phyloP scores from a whole-genome alignment of 35 echinoderm and acorn worm species.

The Diadema setosum region DNA sequence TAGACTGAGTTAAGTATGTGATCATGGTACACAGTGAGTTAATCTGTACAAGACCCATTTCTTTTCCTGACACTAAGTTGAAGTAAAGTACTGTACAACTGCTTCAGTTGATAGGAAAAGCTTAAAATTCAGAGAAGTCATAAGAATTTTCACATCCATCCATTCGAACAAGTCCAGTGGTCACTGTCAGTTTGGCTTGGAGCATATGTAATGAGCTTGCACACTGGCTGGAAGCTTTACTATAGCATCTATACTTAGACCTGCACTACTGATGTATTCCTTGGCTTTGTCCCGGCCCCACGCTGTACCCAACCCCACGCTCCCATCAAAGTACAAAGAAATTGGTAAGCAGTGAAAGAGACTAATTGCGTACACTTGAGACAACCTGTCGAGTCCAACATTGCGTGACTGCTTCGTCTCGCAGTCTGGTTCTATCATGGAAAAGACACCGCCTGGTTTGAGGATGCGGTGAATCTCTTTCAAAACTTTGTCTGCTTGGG shows the following conservation, averaged over 20 bases:
- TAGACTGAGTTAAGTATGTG: no score
- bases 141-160: no score
- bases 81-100: no score
- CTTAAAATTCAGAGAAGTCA: no score
- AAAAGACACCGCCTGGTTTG: conserved; percentile 8
- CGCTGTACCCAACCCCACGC: conserved; percentile 33
- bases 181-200: neutral
- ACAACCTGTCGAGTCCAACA: neutral
- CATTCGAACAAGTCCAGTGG: no score
- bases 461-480: conserved; percentile 12
- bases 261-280: neutral
- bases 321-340: conserved; percentile 21
- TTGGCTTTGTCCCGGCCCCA: conserved; percentile 45
- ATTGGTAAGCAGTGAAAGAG: conserved; percentile 39
- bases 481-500: conserved; percentile 23
- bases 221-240: neutral
- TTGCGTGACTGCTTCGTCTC: conserved; percentile 17
- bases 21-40: no score
- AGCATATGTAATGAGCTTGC: neutral
- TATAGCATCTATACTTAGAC: neutral
- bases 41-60: no score
- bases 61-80: no score
- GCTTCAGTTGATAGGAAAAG: no score
- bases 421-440: conserved; percentile 24
- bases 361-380: conserved; percentile 25